Base-by-base conservation (phyloP, 2,797 vertebrate species). In the Acanthurus lineatus region DNA sequence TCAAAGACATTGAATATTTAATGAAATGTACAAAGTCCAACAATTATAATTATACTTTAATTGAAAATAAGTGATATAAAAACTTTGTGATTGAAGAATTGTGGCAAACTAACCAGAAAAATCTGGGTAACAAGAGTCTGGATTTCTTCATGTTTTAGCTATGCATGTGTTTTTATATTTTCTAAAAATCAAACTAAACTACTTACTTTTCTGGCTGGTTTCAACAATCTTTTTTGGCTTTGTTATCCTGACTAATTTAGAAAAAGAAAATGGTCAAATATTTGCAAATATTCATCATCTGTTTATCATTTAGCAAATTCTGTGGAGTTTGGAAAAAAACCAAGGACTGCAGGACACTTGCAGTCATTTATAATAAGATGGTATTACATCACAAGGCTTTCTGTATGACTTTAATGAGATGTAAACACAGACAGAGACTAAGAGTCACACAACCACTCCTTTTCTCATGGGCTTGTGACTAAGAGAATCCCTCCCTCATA, bases 401-500 rank as follows among this genome's bases (percentile, higher is more conserved):
- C 11, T 79, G 62, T 54, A 40, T 25, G 54, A n/a, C 57, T 77
- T 83, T 32, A 84, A 68, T 32, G 69, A 74, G 76, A 76, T 52
- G 53, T 69, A 62, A 85, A 84, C 56, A 61, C 48, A 78, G 15
- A 65, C 17, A 70, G 47, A 70, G 10, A 71, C 32, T 35, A 1
- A 35, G 32, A 35, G 5, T 35, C 44, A 73, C 71, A 76, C 9
- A n/a, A 10, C 79, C 58, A 17, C 65, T 76, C 66, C 62, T 73
- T 66, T 32, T 78, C 75, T 76, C 52, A 22, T 40, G 44, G 52
- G 68, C 4, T 1, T 47, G 35, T 82, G 73, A 72, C 71, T 79
- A 67, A 87, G 4, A 73, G 25, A 77, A 81, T 82, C 69, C 79
- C 83, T 85, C 82, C 82, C 81, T 82, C 51, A 48, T 68, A 79